phyloP scores from a whole-genome alignment of 1,140 invertebrate genomes.

The Saccostrea echinata region DNA sequence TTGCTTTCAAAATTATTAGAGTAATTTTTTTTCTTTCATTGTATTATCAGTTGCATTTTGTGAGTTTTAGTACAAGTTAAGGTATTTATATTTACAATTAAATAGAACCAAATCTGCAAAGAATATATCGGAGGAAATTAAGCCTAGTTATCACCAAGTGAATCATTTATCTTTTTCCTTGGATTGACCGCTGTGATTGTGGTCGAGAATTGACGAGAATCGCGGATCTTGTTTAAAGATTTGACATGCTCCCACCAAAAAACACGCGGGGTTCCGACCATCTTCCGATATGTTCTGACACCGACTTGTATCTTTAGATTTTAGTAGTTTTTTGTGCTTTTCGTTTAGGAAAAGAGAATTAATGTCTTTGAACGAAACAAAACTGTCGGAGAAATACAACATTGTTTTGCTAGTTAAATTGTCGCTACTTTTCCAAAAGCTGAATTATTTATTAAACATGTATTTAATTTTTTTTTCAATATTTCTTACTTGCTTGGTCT shows the following conservation, averaged over 20 bases:
- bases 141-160: neutral
- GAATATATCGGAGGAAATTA: neutral
- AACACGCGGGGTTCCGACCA: neutral
- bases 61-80: neutral
- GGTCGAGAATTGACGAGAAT: conserved; percentile 22
- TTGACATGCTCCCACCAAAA: neutral
- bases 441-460: too few species aligned
- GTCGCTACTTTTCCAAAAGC: too few species aligned
- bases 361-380: neutral
- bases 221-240: neutral
- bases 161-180: neutral
- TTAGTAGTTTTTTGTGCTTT: neutral
- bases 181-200: conserved; percentile 21
- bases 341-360: neutral
- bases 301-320: neutral
- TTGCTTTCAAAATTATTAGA: neutral
- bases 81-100: neutral
- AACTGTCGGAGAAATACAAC: neutral
- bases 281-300: neutral
- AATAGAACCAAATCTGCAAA: neutral
- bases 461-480: too few species aligned
- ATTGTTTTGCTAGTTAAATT: neutral
- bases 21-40: neutral
- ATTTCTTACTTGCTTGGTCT: too few species aligned
- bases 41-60: neutral